Evolutionary conservation across 1,140 invertebrate genomes (phyloP).

Genomic region (Phymastichus coffea): DNA sequence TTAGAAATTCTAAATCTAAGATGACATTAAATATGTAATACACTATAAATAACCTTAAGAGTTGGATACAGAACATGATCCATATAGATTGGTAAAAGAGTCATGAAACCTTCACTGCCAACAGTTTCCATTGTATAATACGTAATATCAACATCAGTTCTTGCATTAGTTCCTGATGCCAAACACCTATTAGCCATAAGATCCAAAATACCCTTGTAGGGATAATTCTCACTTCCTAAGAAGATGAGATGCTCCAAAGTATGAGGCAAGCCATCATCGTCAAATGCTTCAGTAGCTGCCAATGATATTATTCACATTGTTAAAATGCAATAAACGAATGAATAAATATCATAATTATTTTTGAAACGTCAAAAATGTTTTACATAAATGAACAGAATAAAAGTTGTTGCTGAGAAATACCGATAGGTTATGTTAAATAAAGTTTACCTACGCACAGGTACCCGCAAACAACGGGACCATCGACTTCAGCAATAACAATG

Average conservation of each 20-base stretch:
- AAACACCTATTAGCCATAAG: conserved; percentile 85
- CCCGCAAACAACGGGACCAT: conserved; percentile 83
- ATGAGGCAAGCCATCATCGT: conserved; percentile 90
- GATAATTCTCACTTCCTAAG: conserved; percentile 86
- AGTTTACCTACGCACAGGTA: conserved; percentile 80
- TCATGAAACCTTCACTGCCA: conserved; percentile 82
- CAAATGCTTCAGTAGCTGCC: conserved; percentile 85
- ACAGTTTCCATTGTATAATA: conserved; percentile 87
- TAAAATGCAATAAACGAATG: too few species aligned
- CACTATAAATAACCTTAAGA: conserved; percentile 63
- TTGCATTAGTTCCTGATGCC: conserved; percentile 88
- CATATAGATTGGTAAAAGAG: conserved; percentile 85
- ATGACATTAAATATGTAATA: conserved; percentile 20
- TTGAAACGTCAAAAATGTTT: too few species aligned
- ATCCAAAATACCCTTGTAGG: conserved; percentile 87
- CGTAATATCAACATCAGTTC: conserved; percentile 83
- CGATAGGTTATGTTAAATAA: conserved; percentile 21
- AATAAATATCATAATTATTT: conserved; percentile 3
- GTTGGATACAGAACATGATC: conserved; percentile 88
- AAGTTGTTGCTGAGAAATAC: too few species aligned
- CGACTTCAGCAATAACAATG: conserved; percentile 78
- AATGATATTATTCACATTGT: too few species aligned
- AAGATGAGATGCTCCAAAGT: conserved; percentile 92
- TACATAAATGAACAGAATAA: too few species aligned
- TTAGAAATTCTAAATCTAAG: too few species aligned